These are phyloP conservation scores for Penaeus chinensis DNA, from an alignment of 1,140 invertebrate genomes.

Conservation along the genomic window DNA sequence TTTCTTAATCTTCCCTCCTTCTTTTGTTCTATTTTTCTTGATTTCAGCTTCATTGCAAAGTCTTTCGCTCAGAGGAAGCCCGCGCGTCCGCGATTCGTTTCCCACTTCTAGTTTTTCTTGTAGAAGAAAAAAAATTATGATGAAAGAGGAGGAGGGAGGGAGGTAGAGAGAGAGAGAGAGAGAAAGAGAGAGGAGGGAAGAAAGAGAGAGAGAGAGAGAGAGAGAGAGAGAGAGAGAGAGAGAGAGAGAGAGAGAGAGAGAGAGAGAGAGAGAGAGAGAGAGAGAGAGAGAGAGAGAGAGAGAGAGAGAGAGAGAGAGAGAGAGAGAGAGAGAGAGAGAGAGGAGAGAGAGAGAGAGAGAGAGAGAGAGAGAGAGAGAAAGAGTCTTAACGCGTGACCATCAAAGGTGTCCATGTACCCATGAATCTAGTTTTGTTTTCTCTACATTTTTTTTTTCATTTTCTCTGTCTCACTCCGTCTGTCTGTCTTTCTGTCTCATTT, in stretches of 20 bases:
- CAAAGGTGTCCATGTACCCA: not conserved
- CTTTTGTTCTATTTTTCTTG: too few relatives aligned
- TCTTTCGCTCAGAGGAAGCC: too few relatives aligned
- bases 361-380: too few relatives aligned
- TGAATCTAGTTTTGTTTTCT: not conserved
- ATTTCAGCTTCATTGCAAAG: too few relatives aligned
- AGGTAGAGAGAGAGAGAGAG: not conserved
- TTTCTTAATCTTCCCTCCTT: too few relatives aligned
- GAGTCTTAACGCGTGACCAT: too few relatives aligned
- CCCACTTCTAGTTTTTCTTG: too few relatives aligned
- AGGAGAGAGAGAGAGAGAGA: not conserved
- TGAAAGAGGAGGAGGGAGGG: too few relatives aligned
- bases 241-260: slow-evolving; percentile 4
- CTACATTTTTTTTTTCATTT: not conserved
- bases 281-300: not conserved
- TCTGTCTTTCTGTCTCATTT: not conserved
- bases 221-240: not conserved
- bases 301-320: not conserved
- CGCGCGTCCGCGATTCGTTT: too few relatives aligned
- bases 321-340: not conserved
- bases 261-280: not conserved
- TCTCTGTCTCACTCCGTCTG: not conserved
- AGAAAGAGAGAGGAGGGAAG: not conserved
- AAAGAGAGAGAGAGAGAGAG: not conserved
- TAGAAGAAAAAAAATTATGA: too few relatives aligned